A percentile compares a stretch with the other conserved stretches of the same genome.
These are phyloP conservation scores for Yponomeuta malinellus DNA, from an alignment of 2,888 invertebrate genomes.

Conservation along the genomic window DNA sequence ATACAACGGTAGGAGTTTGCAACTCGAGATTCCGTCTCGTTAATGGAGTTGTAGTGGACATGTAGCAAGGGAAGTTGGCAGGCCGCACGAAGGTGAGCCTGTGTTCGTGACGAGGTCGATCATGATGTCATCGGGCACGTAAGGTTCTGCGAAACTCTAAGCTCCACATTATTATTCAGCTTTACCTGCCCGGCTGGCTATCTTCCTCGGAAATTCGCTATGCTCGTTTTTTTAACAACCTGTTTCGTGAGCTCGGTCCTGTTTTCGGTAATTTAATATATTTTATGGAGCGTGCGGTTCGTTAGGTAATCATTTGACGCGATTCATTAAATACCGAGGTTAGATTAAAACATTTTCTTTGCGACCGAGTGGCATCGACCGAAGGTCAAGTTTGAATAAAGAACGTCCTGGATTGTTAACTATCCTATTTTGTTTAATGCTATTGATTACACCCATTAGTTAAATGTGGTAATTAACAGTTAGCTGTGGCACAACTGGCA, in stretches of 20 bases:
- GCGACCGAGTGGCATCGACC: neutral
- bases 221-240: neutral
- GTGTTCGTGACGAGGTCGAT: slow-evolving; percentile 27
- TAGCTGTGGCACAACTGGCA: neutral
- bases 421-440: neutral
- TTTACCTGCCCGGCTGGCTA: slow-evolving; percentile 37
- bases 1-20: neutral
- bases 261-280: neutral
- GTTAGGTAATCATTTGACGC: neutral
- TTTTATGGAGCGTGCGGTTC: neutral
- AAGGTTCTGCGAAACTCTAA: slow-evolving; percentile 61
- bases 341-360: neutral
- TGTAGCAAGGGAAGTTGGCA: neutral
- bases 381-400: neutral
- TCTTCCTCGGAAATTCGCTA: slow-evolving; percentile 28
- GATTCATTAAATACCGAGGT: neutral
- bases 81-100: slow-evolving; percentile 14
- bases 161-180: slow-evolving; percentile 59
- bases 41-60: slow-evolving; percentile 27
- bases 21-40: slow-evolving; percentile 20
- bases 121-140: slow-evolving; percentile 65
- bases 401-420: neutral
- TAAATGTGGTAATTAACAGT: neutral
- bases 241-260: neutral
- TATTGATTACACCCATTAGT: neutral